Base-by-base conservation (phyloP, 2,797 vertebrate genomes). In the Tinamus major region DNA sequence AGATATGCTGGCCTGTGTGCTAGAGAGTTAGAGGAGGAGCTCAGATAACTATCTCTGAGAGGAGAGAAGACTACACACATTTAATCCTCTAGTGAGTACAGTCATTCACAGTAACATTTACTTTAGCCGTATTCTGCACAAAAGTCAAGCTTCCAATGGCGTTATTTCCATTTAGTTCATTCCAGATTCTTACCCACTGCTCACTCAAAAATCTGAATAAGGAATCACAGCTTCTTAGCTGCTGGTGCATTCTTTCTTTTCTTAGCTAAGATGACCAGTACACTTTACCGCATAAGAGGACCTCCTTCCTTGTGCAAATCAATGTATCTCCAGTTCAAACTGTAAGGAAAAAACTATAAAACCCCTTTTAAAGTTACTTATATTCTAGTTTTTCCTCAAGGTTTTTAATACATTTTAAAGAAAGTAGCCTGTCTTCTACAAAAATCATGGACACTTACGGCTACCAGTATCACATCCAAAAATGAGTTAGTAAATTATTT, bases 111-210 rank as follows among this genome's bases (percentile, higher is more conserved):
- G 33, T 41, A 68, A 46, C 67, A 42, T 65, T 79, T 75, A 58
- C 29, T 5, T 29, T 27, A 12, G 33, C n/a, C 37, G 18, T 42
- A 49, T 58, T 87, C 63, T 41, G 14, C 35, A 79, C 65, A 5
- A 1, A 65, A 88, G 53, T 51, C 33, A 92, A 81, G 80, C 48
- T 80, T 87, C 68, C 90, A 21, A 42, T 23, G 44, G 87, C 35
- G 82, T 65, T 86, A 41, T 70, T 92, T 48, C 35, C 37, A 44
- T 78, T 86, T 15, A 5, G 26, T 82, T 82, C 55, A 53, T 88
- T 91, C 65, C 68, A 78, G 63, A 86, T 51, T 71, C 71, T 35
- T 86, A n/a, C 64, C 55, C 84, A 82, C 77, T 92, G 69, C 81
- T 92, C 74, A 67, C 63, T 87, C 77, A 79, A 61, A 49, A 77